Base-by-base conservation (phyloP, 2,797 vertebrate genomes). In the Capromys pilorides region DNA sequence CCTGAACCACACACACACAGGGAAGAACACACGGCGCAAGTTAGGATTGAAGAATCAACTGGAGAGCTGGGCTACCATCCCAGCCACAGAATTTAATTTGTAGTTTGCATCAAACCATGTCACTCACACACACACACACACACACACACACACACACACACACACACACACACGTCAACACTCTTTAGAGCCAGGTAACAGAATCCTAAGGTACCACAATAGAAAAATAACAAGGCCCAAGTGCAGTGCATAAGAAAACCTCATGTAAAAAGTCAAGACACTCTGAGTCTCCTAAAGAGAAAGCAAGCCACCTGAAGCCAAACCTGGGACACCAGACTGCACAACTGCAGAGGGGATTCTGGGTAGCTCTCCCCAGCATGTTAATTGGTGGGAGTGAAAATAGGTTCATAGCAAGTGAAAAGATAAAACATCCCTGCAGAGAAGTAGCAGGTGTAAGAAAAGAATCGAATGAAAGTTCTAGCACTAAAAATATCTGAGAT, bases 351-450 rank as follows among this genome's bases (percentile, higher is more conserved):
- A 84, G 0, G 81, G 75, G 59, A 87, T 87, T 92, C 87, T 87
- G 88, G 77, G 14, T 2, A 71, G 16, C 10, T 57, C 0, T 61
- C 66, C 26, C n/a, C 54, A 94, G 2, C 11, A 33, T 28, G 2
- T 6, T 85, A 77, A 86, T 88, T 67, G 13, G 88, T 62, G 5
- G 22, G n/a, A 91, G 88, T 9, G 16, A 94, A 88, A 88, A 73
- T 26, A 39, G 57, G 9, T 10, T 39, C 21, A 49, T 26, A 69
- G 31, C 61, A 39, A 94, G n/a, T 33, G 14, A 86, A 88, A 79
- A 59, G 75, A 77, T 8, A 80, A 13, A 12, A 86, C 51, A 83
- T 45, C 6, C 73, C 64, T 49, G 3, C 4, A 83, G 39, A 88
- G 54, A 59, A 73, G 16, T 22, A 54, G 67, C 77, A 81, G 86